phyloP scores from a whole-genome alignment of 2,888 invertebrate genomes.

The Pachymerium ferrugineum region DNA sequence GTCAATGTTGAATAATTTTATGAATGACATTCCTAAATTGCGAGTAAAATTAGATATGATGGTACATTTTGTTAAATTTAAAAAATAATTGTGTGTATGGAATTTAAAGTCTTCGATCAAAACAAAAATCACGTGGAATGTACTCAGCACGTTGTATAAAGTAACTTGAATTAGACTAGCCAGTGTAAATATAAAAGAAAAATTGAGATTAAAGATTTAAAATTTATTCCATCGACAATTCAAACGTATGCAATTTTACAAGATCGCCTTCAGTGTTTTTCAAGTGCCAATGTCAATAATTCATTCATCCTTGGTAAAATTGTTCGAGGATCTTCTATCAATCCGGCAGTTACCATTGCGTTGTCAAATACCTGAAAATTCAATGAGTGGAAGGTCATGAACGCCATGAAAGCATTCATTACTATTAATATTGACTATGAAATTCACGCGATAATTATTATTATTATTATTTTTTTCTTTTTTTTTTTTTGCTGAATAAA shows the following conservation, averaged over 20 bases:
- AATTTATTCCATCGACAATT: not conserved
- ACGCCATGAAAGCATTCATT: too few relatives aligned
- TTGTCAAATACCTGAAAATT: slow-evolving; percentile 73
- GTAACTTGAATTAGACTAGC: not conserved
- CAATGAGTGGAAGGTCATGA: too few relatives aligned
- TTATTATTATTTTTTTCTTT: too few relatives aligned
- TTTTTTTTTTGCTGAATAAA: not conserved
- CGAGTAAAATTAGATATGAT: too few relatives aligned
- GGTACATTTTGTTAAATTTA: not conserved
- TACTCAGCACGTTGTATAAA: not conserved
- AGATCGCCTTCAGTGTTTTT: slow-evolving; percentile 57
- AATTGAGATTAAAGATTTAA: not conserved
- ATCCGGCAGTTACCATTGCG: slow-evolving; percentile 90
- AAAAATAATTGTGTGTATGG: not conserved
- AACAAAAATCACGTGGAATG: not conserved
- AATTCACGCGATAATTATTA: too few relatives aligned
- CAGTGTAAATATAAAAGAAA: not conserved
- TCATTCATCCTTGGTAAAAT: slow-evolving; percentile 81
- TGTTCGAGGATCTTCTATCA: slow-evolving; percentile 83
- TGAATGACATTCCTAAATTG: not conserved
- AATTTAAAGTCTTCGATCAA: not conserved
- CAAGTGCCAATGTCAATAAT: slow-evolving; percentile 70
- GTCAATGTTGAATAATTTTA: not conserved
- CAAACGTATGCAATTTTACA: not conserved
- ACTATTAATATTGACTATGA: too few relatives aligned